A percentile compares a stretch with the other conserved stretches of the same genome.
Conservation (phyloP, 2,888 invertebrate genomes). For the Folsomia manolachei region DNA sequence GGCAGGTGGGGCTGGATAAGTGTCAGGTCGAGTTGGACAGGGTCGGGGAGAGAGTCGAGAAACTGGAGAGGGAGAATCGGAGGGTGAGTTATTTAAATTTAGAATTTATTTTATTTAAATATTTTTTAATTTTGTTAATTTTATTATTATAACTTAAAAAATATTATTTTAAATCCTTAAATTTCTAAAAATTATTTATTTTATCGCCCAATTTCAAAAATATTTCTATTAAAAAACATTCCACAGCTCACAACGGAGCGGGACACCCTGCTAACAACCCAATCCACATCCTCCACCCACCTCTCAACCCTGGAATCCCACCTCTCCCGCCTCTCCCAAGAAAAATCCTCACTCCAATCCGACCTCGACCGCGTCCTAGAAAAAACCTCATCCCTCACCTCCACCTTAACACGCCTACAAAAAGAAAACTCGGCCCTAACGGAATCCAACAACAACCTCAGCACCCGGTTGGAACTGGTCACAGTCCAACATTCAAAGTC, state of each 20-base stretch:
- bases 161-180: no score
- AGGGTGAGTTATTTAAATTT: slow-evolving; percentile 63
- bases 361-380: slow-evolving; percentile 83
- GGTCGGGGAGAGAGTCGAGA: slow-evolving; percentile 81
- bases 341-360: slow-evolving; percentile 77
- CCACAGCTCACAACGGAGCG: slow-evolving; percentile 75
- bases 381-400: slow-evolving; percentile 63
- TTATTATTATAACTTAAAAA: slow-evolving; percentile 9
- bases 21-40: slow-evolving; percentile 88
- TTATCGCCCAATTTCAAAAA: no score
- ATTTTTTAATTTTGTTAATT: slow-evolving; percentile 6
- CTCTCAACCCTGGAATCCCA: slow-evolving; percentile 86
- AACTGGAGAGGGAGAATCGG: slow-evolving; percentile 74
- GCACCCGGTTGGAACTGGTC: slow-evolving; percentile 77
- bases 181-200: slow-evolving; percentile 27
- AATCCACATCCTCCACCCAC: slow-evolving; percentile 84
- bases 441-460: slow-evolving; percentile 78
- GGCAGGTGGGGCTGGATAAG: slow-evolving; percentile 82
- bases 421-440: slow-evolving; percentile 82
- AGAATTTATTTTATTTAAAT: slow-evolving; percentile 2
- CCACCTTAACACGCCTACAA: slow-evolving; percentile 72
- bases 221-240: no score
- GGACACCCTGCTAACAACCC: slow-evolving; percentile 85
- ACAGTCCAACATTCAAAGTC: slow-evolving; percentile 77
- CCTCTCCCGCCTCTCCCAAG: slow-evolving; percentile 82